A percentile compares a stretch with the other conserved stretches of the same genome.
phyloP scores from a whole-genome alignment of 2,888 invertebrate species.

The Pseudeuparius sepicola region DNA sequence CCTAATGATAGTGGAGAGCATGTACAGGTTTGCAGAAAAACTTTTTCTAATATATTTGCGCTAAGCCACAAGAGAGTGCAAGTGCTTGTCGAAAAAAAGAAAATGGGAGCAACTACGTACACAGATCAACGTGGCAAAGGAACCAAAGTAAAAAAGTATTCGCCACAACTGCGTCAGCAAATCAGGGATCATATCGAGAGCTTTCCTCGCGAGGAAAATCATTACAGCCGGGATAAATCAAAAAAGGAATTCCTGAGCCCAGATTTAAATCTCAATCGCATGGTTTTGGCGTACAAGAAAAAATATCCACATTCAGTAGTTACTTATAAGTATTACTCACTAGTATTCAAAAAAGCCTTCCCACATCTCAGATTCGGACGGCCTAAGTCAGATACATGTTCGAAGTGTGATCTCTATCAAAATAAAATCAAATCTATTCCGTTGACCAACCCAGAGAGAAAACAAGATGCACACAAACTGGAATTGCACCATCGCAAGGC shows the following conservation, averaged over 20 bases:
- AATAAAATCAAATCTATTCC: too few relatives aligned
- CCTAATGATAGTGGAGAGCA: constrained; percentile 6
- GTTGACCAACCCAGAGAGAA: too few relatives aligned
- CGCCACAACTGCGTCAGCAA: too few relatives aligned
- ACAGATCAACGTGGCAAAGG: constrained; percentile 8
- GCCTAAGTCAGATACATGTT: constrained; percentile 5
- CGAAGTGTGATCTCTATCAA: constrained; percentile 7
- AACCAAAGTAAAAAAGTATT: constrained; percentile 10
- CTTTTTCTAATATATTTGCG: constrained; percentile 10
- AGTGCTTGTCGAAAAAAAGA: too few relatives aligned
- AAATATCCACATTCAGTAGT: constrained; percentile 5
- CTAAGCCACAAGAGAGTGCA: too few relatives aligned
- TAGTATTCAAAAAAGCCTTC: constrained; percentile 6
- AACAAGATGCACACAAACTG: constrained; percentile 7
- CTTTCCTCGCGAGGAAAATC: too few relatives aligned
- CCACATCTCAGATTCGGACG: constrained; percentile 6
- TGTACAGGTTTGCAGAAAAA: constrained; percentile 7
- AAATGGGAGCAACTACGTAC: constrained; percentile 7
- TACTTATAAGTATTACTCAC: constrained; percentile 8
- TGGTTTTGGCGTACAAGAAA: constrained; percentile 1
- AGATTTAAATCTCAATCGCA: constrained; percentile 6
- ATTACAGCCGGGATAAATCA: constrained; percentile 4
- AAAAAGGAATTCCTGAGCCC: constrained; percentile 2
- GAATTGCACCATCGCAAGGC: constrained; percentile 13
- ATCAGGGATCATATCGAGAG: too few relatives aligned